Conservation (phyloP, 2,888 invertebrate genomes). For the Mythimna albipuncta region DNA sequence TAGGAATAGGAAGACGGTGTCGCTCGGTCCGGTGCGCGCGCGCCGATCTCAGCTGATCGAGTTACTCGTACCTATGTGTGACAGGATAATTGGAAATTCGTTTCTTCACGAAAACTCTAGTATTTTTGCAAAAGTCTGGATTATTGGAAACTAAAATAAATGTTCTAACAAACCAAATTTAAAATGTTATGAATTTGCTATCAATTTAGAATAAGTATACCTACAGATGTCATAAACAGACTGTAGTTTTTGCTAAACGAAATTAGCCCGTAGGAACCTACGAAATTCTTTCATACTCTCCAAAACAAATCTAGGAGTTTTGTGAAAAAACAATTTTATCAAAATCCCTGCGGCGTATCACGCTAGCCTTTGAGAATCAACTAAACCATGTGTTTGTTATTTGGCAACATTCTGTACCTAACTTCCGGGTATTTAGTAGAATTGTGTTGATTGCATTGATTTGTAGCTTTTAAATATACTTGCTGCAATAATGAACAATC, state of each 20-base stretch:
- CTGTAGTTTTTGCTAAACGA: background rate
- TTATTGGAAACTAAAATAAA: background rate
- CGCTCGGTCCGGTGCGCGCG: slow-evolving; percentile 79
- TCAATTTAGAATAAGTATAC: background rate
- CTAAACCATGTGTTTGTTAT: slow-evolving; percentile 25
- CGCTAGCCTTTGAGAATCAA: slow-evolving; percentile 53
- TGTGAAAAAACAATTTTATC: background rate
- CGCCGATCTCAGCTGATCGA: slow-evolving; percentile 86
- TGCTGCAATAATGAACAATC: slow-evolving; percentile 17
- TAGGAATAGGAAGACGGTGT: slow-evolving; percentile 86
- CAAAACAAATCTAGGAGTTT: background rate
- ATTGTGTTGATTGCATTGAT: slow-evolving; percentile 37
- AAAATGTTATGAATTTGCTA: background rate
- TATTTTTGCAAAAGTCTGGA: background rate
- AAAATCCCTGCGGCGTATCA: slow-evolving; percentile 11
- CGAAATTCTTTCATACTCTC: background rate
- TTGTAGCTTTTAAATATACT: slow-evolving; percentile 33
- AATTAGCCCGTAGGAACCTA: background rate
- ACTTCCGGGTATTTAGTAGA: slow-evolving; percentile 15
- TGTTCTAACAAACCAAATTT: background rate
- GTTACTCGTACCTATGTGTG: slow-evolving; percentile 71
- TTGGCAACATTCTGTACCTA: slow-evolving; percentile 12
- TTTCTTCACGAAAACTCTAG: background rate
- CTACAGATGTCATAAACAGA: background rate
- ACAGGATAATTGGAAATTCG: background rate